phyloP scores from a whole-genome alignment of 2,797 vertebrate genomes.

The Ptychadena robeensis region DNA sequence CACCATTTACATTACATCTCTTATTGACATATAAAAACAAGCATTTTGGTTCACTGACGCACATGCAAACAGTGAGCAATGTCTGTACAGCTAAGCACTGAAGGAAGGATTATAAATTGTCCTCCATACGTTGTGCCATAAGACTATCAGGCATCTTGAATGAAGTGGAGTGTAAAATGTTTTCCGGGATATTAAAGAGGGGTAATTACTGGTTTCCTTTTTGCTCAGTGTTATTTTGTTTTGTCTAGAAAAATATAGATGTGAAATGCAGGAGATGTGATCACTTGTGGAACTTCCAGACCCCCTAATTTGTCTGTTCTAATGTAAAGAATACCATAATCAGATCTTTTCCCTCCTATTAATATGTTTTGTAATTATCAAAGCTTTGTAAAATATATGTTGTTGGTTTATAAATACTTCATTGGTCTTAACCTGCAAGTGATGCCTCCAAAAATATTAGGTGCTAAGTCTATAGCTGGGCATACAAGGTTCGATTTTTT shows the following conservation, averaged over 20 bases:
- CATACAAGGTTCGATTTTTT: no score
- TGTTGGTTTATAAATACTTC: neutral
- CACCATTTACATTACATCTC: no score
- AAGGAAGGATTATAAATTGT: neutral
- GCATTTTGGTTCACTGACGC: no score
- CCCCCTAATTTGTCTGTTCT: neutral
- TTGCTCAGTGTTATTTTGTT: neutral
- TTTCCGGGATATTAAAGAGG: neutral
- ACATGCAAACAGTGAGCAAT: no score
- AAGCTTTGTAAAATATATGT: neutral
- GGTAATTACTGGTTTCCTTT: constrained; percentile 10
- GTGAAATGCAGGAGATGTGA: neutral
- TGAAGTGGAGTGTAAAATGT: neutral
- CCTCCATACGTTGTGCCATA: neutral
- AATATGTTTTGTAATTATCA: neutral
- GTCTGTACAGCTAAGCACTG: neutral
- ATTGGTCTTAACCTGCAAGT: neutral
- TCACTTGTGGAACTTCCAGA: neutral
- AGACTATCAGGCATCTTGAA: neutral
- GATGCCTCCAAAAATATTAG: neutral
- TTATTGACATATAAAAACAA: no score
- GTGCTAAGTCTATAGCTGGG: no score
- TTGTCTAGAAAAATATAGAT: neutral
- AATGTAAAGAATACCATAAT: neutral
- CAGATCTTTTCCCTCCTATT: neutral